phyloP scores from a whole-genome alignment of 2,797 vertebrate genomes.

The Schizopygopsis malacanthus region DNA sequence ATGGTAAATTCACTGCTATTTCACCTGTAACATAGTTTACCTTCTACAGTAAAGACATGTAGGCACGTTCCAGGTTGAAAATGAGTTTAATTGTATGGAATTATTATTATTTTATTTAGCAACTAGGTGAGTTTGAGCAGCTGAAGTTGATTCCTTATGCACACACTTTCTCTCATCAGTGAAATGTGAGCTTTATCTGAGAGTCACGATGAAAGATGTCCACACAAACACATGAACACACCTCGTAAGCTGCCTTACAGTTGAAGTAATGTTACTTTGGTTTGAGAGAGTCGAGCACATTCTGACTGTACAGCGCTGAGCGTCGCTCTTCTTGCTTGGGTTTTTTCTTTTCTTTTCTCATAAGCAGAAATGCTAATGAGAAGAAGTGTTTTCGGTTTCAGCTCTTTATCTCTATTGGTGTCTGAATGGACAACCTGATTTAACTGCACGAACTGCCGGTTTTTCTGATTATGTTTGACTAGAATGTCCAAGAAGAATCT shows the following conservation, averaged over 20 bases:
- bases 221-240: slow-evolving; percentile 38
- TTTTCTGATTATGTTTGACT: slow-evolving; percentile 5
- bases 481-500: background rate
- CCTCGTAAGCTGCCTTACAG: slow-evolving; percentile 49
- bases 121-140: slow-evolving; percentile 17
- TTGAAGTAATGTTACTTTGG: background rate
- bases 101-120: background rate
- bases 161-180: background rate
- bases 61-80: slow-evolving; percentile 31
- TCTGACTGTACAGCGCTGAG: slow-evolving; percentile 34
- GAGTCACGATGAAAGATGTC: slow-evolving; percentile 39
- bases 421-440: slow-evolving; percentile 9
- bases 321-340: background rate
- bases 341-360: slow-evolving; percentile 16
- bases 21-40: slow-evolving; percentile 31
- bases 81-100: slow-evolving; percentile 16
- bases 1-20: slow-evolving; percentile 48
- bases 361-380: background rate
- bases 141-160: slow-evolving; percentile 2
- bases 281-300: slow-evolving; percentile 37
- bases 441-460: background rate
- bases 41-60: slow-evolving; percentile 11
- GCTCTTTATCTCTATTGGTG: slow-evolving; percentile 4
- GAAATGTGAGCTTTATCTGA: slow-evolving; percentile 26
- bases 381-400: background rate